phyloP scores from a whole-genome alignment of 2,797 vertebrate species.

The Fringilla coelebs region DNA sequence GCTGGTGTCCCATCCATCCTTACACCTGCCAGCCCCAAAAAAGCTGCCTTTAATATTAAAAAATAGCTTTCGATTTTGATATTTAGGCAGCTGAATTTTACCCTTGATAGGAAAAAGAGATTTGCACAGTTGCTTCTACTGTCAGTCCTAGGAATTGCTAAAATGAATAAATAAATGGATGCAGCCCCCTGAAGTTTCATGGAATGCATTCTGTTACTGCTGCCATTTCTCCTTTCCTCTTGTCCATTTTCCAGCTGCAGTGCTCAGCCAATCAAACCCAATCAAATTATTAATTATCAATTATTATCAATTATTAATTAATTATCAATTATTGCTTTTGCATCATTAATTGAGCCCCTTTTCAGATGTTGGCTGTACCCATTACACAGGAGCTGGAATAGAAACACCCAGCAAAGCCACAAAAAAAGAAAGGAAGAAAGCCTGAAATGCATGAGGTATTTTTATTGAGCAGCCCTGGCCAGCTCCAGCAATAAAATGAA shows the following conservation, averaged over 20 bases:
- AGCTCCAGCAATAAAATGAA: not conserved
- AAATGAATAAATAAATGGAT: not conserved
- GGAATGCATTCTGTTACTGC: not conserved
- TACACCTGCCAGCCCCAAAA: not conserved
- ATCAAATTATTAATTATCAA: too few species aligned
- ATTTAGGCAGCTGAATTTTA: not conserved
- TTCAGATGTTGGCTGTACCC: not conserved
- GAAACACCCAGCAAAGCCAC: not conserved
- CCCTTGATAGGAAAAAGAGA: not conserved
- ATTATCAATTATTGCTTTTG: not conserved
- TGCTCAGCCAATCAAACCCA: accelerated
- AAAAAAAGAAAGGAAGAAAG: not conserved
- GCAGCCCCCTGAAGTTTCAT: not conserved
- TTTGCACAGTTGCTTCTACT: not conserved
- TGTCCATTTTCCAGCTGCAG: not conserved
- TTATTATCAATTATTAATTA: too few species aligned
- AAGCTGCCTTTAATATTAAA: not conserved
- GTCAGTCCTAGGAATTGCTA: not conserved
- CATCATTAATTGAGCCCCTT: not conserved
- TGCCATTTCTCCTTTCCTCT: not conserved
- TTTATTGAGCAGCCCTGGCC: not conserved
- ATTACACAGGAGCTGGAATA: not conserved
- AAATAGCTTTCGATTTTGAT: not conserved
- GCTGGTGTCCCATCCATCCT: not conserved
- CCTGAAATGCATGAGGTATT: not conserved